These are phyloP conservation scores for Thymallus thymallus DNA, from an alignment of 2,113 vertebrate species.

Conservation along the genomic window DNA sequence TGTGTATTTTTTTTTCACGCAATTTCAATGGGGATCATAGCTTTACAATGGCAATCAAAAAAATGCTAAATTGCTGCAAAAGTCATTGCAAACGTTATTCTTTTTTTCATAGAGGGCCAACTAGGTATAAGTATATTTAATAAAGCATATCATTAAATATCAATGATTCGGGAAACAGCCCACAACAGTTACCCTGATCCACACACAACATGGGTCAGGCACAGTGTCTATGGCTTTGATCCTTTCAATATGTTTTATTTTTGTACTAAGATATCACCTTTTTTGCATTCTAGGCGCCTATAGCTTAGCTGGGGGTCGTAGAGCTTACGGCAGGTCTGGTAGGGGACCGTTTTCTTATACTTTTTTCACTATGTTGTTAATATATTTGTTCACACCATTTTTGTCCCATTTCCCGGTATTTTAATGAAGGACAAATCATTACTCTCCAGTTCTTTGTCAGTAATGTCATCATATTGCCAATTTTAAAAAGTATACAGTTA, in stretches of 20 bases:
- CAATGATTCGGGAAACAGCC: not conserved
- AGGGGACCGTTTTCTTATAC: conserved; percentile 67
- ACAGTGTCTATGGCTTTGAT: conserved; percentile 54
- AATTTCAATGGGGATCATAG: conserved; percentile 72
- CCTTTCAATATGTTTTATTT: conserved; percentile 59
- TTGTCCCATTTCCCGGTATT: conserved; percentile 64
- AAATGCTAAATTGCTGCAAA: not conserved
- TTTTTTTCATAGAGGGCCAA: too few species aligned
- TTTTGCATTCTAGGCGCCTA: conserved; percentile 72
- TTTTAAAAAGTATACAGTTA: too few species aligned
- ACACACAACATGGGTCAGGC: conserved; percentile 51
- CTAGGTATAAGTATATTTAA: not conserved
- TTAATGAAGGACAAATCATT: conserved; percentile 9
- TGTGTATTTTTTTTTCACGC: conserved; percentile 32
- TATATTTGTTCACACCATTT: conserved; percentile 62
- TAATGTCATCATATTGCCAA: not conserved
- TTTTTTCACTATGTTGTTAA: conserved; percentile 66
- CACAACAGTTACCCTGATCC: conserved; percentile 30
- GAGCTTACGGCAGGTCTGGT: conserved; percentile 79
- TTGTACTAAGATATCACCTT: conserved; percentile 72
- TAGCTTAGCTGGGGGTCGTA: conserved; percentile 79
- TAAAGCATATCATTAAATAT: conserved; percentile 1
- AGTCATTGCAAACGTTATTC: too few species aligned
- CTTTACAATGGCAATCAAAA: conserved; percentile 67
- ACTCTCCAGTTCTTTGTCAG: not conserved